phyloP scores from a whole-genome alignment of 2,888 invertebrate species.

The Hypolimnas misippus region DNA sequence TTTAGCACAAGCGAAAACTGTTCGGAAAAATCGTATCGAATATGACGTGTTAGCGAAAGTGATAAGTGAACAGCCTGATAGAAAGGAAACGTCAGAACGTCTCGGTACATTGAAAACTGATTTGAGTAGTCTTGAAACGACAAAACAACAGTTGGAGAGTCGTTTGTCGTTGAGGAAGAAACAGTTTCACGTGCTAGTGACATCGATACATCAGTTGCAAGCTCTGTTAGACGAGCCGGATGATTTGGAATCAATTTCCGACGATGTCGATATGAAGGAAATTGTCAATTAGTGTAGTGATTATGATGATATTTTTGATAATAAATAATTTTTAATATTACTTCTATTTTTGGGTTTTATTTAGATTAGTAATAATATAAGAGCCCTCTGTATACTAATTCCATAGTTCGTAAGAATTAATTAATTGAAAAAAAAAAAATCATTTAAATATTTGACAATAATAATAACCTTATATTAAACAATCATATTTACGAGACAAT shows the following conservation, averaged over 20 bases:
- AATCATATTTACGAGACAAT: too few species aligned
- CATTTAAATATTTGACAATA: too few species aligned
- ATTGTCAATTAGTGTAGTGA: constrained; percentile 24
- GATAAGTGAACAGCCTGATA: constrained; percentile 94
- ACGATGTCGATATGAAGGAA: constrained; percentile 76
- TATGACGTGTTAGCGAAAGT: constrained; percentile 96
- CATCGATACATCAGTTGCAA: constrained; percentile 93
- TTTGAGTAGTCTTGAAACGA: constrained; percentile 87
- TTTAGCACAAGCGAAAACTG: constrained; percentile 91
- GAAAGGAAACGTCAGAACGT: constrained; percentile 89
- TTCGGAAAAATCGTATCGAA: constrained; percentile 95
- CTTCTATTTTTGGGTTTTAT: background rate
- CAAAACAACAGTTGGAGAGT: constrained; percentile 88
- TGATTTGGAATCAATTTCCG: constrained; percentile 71
- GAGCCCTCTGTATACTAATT: too few species aligned
- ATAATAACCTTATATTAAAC: too few species aligned
- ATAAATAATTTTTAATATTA: constrained; percentile 7
- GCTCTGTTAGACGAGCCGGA: constrained; percentile 90
- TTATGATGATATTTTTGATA: constrained; percentile 5
- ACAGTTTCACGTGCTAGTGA: constrained; percentile 94
- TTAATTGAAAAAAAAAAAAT: too few species aligned
- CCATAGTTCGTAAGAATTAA: too few species aligned
- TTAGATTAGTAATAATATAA: too few species aligned
- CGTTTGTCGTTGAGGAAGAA: constrained; percentile 93
- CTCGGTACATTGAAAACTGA: constrained; percentile 89